Evolutionary conservation across 2,113 vertebrate genomes (phyloP), one percentile per base, ranked within the genome.

Genomic region (Struthidea cinerea): DNA sequence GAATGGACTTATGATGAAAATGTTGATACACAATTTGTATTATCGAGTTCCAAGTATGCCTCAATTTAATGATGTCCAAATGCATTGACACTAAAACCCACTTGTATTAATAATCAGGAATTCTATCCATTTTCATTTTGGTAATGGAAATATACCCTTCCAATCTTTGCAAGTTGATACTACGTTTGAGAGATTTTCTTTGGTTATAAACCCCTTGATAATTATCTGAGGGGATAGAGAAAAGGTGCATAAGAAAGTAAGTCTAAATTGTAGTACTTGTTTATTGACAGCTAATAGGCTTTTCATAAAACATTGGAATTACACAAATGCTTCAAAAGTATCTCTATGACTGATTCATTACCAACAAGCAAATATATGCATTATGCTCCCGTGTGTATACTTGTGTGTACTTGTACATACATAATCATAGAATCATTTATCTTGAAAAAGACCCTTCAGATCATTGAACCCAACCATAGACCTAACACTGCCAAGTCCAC

Each of bases 181-280:
- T 90, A 35, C n/a, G 41, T 61, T 96, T 95, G 47, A 92, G 28
- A 77, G 8, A 65, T 46, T 95, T 70, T 42, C 42, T 92, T 63
- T 90, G 60, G 6, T 96, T 84, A 59, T 92, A 81, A 97, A 75
- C 16, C 20, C 37, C 46, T 86, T 87, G 77, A 93, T 83, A 96
- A 73, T 67, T 82, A 76, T 80, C 52, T 73, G 42, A 80, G 49
- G 33, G 5, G 7, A 19, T 22, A 63, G 50, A 89, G 63, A 44
- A 68, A 65, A 93, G 80, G n/a, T 49, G 30, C 15, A 20, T 42
- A 47, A 70, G 28, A 61, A 81, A 77, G 27, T 16, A 93, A 53
- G 9, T 49, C 17, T 55, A 28, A 33, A 41, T 55, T 50, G 61
- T 78, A 74, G 8, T 47, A 49, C 19, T 37, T 52, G 8, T 56